Base-by-base conservation (phyloP, 64 coral and sea anemone genomes). In the Hydrozoanthus tunicans region DNA sequence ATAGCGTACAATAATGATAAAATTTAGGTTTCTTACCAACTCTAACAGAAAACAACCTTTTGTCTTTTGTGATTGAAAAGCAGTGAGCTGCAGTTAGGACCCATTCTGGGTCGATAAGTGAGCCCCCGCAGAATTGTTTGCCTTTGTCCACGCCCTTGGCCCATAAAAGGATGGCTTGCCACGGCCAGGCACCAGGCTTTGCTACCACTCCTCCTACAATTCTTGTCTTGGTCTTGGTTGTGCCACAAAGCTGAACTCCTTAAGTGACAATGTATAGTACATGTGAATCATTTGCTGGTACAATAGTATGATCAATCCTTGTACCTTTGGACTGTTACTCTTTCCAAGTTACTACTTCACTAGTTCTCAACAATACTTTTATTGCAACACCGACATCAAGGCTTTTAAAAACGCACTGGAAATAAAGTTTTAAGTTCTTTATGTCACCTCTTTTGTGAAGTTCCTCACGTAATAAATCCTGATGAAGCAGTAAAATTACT, bases 181-280 rank as follows among this genome's bases (percentile, higher is more conserved):
- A 94, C 3, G 93, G 93, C 93, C 90, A 94, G 32, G 93, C 93
- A 3, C 90, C 90, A 58, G 93, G 89, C 64, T 94, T 94, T 9
- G 93, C 93, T 26, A 94, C 93, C 56, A 94, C 90, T 55, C 93
- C 93, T 72, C 93, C 93, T n/a, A 94, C 93, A 77, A 94, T 94
- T 25, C 93, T 75, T 20, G 93, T 94, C 9, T 91, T 91, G 11
- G 88, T 89, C 62, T 89, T 89, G 1, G 90, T 89, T 53, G 93
- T 94, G 17, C 93, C 93, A 76, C 93, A 94, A 27, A 94, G 24
- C 8, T 75, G 93, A 17, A 66, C 70, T 32, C 93, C 93, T 93
- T 64, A 3, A 81, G n/a, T 64, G 59, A 51, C 8, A 32, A 32
- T 32, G 25, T 9, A 10, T 14, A 79, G 43, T 3, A 55, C 20